These are phyloP conservation scores for Xiphophorus couchianus DNA, from an alignment of 2,113 vertebrate genomes.

Conservation along the genomic window DNA sequence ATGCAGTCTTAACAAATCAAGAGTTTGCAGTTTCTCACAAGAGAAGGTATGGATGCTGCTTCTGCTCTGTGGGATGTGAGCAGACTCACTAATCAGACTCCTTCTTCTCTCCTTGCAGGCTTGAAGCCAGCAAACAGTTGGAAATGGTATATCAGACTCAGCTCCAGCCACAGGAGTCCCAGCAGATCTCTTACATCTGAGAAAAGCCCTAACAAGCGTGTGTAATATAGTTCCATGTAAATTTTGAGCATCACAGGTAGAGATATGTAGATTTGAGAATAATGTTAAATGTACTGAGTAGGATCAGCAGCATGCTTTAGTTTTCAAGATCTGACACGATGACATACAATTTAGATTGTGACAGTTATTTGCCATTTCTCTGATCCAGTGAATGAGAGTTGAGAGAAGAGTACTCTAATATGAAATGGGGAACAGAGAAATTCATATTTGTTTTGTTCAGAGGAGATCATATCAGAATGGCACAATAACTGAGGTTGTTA, in stretches of 20 bases:
- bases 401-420: neutral
- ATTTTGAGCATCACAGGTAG: constrained; percentile 13
- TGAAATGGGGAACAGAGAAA: too few relatives aligned
- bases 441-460: too few relatives aligned
- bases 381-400: neutral
- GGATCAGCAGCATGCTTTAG: neutral
- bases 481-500: too few relatives aligned
- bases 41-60: neutral
- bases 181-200: constrained; percentile 4
- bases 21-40: constrained; percentile 1
- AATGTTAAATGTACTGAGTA: constrained; percentile 4
- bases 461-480: too few relatives aligned
- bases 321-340: neutral
- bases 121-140: constrained; percentile 25
- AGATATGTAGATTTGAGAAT: constrained; percentile 3
- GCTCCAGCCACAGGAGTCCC: neutral
- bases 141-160: constrained; percentile 18
- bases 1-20: constrained; percentile 2
- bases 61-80: constrained; percentile 13
- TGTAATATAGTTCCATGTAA: constrained; percentile 5
- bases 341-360: neutral
- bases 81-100: constrained; percentile 27
- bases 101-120: constrained; percentile 29
- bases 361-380: neutral
- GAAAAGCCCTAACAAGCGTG: neutral